A percentile compares a stretch with the other conserved stretches of the same genome.
Evolutionary conservation across 1,140 invertebrate species (phyloP).

Genomic region (Orussus abietinus): DNA sequence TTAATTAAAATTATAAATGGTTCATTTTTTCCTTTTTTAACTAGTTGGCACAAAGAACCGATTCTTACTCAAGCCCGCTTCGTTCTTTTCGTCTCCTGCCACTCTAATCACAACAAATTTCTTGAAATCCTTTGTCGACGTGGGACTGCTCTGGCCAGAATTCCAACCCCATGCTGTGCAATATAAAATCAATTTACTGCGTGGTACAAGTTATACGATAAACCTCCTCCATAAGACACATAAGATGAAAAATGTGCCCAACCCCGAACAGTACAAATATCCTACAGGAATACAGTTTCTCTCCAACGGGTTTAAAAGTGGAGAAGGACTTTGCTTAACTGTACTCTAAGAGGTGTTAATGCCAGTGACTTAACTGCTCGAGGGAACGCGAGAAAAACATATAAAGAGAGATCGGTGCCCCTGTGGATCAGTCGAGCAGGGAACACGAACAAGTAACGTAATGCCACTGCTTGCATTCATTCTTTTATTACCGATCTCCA

Average conservation of each 20-base stretch:
- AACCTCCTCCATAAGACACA: too few species aligned
- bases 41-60: constrained; percentile 1
- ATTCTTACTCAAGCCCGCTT: constrained; percentile 45
- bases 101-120: constrained; percentile 66
- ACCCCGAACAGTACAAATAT: too few species aligned
- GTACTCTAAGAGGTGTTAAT: constrained; percentile 31
- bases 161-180: constrained; percentile 60
- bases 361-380: constrained; percentile 20
- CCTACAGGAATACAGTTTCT: too few species aligned
- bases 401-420: constrained; percentile 22
- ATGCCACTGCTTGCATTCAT: too few species aligned
- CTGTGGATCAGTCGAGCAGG: too few species aligned
- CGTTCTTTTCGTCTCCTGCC: constrained; percentile 55
- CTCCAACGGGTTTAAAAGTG: neutral
- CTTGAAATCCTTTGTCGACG: constrained; percentile 61
- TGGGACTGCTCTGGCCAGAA: constrained; percentile 59
- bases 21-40: neutral
- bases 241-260: too few species aligned
- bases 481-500: too few species aligned
- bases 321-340: too few species aligned
- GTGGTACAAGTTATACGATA: too few species aligned
- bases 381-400: constrained; percentile 30
- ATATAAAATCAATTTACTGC: too few species aligned
- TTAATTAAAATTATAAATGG: constrained; percentile 4
- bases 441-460: too few species aligned